Base-by-base conservation (phyloP, 2,113 vertebrate species). In the Calcarius ornatus region DNA sequence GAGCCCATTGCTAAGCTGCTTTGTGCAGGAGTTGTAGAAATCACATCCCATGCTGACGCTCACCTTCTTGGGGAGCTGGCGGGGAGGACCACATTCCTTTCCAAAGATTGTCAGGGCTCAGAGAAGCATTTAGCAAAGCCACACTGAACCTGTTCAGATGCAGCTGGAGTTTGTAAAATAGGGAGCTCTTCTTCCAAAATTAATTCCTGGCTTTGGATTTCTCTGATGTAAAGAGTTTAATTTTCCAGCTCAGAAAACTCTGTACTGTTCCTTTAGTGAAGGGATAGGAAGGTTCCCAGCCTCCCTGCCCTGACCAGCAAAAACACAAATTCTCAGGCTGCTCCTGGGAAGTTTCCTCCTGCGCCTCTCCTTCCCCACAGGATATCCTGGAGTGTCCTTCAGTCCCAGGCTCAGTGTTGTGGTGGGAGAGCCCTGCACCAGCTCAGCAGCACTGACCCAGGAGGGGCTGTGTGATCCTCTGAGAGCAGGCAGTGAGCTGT, bases 211-310 rank as follows among this genome's bases (percentile, higher is more conserved):
- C 75, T 86, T 94, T 80, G 64, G 70, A 93, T 93, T 90, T 4
- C 5, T 65, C 59, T 88, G 56, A 86, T 89, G 84, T 81, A 81
- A 69, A 92, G 35, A 73, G 60, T 88, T 66, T 94, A 95, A 92
- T 96, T 96, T 96, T 96, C 93, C 90, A 94, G 76, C 80, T 92
- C 94, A 94, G 79, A 88, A 91, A 96, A 80, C 68, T 59, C 89
- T 47, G 24, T 38, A 35, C 68, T 63, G 45, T 50, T 91, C 28
- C 61, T 94, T n/a, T 42, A 66, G 59, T 2, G 10, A 68, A 87
- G 27, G 48, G 22, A 35, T 78, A 51, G 71, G 25, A 78, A 88
- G 2, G 33, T 59, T 71, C 14, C 5, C 59, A 83, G 33, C 31
- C 17, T 85, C 50, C 21, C 30, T 72, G 20, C 22, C 65, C 35